Conservation (phyloP, 2,113 vertebrate genomes). For the Heterotis niloticus region DNA sequence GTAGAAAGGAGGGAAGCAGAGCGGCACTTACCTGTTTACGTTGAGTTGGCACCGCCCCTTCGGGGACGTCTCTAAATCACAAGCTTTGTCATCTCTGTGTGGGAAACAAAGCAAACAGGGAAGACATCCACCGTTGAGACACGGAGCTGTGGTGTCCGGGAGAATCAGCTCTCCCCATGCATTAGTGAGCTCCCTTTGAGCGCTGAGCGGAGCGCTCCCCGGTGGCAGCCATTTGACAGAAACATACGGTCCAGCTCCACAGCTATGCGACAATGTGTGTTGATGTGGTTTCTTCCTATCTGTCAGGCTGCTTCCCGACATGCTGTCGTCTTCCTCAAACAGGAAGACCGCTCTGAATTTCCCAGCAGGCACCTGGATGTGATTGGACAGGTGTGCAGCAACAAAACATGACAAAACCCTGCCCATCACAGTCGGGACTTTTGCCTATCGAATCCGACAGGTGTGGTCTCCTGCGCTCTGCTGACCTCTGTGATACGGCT, state of each 20-base stretch:
- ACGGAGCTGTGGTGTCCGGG: neutral
- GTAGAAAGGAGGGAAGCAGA: neutral
- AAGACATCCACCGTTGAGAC: neutral
- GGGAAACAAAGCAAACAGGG: neutral
- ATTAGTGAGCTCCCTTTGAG: neutral
- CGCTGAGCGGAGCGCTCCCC: neutral
- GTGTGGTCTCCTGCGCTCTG: too few species aligned
- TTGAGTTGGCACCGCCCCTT: too few species aligned
- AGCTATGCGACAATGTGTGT: neutral
- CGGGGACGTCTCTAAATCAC: too few species aligned
- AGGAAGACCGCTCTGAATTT: neutral
- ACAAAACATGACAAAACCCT: too few species aligned
- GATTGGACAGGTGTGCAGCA: neutral
- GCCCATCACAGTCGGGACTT: too few species aligned
- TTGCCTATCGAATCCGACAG: too few species aligned
- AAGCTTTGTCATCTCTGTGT: neutral
- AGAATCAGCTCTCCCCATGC: neutral
- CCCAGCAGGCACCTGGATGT: neutral
- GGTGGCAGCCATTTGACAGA: neutral
- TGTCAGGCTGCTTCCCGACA: neutral
- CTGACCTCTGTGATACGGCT: too few species aligned
- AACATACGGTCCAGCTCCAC: neutral
- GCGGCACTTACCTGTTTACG: neutral
- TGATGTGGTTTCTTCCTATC: neutral
- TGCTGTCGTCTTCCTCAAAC: neutral